Evolutionary conservation across 1,140 invertebrate species (phyloP).

Genomic region (Zaprionus ornatus): DNA sequence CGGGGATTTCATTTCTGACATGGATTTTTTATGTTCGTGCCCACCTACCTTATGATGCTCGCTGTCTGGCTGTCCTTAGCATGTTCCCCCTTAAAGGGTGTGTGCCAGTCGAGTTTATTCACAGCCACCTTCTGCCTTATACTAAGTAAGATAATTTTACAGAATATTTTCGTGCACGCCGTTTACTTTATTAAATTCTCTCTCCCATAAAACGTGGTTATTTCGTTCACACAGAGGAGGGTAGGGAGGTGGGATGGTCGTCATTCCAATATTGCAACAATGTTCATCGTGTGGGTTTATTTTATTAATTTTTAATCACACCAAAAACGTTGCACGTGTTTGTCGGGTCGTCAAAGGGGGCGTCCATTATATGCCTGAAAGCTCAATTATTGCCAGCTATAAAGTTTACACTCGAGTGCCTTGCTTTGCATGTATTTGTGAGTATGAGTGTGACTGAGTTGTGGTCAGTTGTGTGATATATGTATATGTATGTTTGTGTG

Average conservation of each 20-base stretch:
- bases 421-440: constrained; percentile 22
- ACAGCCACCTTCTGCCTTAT: neutral
- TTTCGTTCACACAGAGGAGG: neutral
- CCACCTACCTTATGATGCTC: neutral
- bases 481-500: neutral
- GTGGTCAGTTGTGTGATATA: constrained; percentile 8
- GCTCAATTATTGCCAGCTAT: constrained; percentile 57
- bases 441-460: constrained; percentile 13
- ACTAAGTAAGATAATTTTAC: constrained; percentile 11
- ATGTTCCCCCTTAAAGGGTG: neutral
- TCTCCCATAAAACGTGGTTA: constrained; percentile 30
- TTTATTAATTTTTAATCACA: constrained; percentile 67
- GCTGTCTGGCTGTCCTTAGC: neutral
- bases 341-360: constrained; percentile 18
- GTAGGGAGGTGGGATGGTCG: neutral
- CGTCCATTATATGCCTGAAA: constrained; percentile 54
- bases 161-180: constrained; percentile 2
- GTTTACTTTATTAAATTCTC: constrained; percentile 37
- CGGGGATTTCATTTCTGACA: constrained; percentile 42
- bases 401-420: constrained; percentile 45
- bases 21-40: constrained; percentile 30
- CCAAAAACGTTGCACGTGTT: constrained; percentile 45
- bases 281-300: constrained; percentile 12
- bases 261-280: constrained; percentile 32
- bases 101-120: neutral